These are phyloP conservation scores for Nebria ingens DNA, from an alignment of 1,140 invertebrate species.

Conservation along the genomic window DNA sequence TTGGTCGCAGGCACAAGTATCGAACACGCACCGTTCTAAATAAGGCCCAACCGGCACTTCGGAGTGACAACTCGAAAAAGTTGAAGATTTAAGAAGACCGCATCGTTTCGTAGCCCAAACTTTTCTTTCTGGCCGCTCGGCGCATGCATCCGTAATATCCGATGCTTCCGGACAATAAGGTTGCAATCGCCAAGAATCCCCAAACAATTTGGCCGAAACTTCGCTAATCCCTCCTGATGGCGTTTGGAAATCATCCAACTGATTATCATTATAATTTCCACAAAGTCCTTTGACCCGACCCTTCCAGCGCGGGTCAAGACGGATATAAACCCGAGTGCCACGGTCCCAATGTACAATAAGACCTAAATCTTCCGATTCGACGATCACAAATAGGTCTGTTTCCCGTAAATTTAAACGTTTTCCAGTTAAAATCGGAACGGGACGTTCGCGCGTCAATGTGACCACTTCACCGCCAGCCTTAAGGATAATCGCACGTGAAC, in stretches of 20 bases:
- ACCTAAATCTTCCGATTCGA: conserved; percentile 66
- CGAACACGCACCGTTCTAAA: conserved; percentile 60
- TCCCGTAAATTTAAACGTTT: conserved; percentile 45
- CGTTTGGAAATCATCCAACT: conserved; percentile 71
- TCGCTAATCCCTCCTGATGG: conserved; percentile 66
- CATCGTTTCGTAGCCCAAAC: conserved; percentile 70
- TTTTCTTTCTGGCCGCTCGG: conserved; percentile 57
- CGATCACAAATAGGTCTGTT: conserved; percentile 64
- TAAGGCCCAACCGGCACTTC: conserved; percentile 63
- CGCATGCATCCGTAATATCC: conserved; percentile 56
- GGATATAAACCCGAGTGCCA: conserved; percentile 70
- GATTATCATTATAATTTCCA: conserved; percentile 81
- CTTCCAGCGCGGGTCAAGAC: conserved; percentile 62
- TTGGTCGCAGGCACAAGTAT: conserved; percentile 77
- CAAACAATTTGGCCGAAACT: conserved; percentile 62
- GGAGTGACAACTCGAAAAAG: conserved; percentile 67
- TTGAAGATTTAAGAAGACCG: conserved; percentile 54
- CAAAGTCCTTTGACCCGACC: conserved; percentile 72
- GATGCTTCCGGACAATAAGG: conserved; percentile 53
- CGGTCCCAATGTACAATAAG: conserved; percentile 79
- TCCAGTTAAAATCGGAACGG: conserved; percentile 35
- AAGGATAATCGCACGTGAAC: conserved; percentile 68
- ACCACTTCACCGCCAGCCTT: conserved; percentile 53
- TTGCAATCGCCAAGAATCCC: conserved; percentile 78
- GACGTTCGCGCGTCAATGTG: conserved; percentile 43